Evolutionary conservation across 2,888 invertebrate species (phyloP).

Genomic region (Clostera curtula): DNA sequence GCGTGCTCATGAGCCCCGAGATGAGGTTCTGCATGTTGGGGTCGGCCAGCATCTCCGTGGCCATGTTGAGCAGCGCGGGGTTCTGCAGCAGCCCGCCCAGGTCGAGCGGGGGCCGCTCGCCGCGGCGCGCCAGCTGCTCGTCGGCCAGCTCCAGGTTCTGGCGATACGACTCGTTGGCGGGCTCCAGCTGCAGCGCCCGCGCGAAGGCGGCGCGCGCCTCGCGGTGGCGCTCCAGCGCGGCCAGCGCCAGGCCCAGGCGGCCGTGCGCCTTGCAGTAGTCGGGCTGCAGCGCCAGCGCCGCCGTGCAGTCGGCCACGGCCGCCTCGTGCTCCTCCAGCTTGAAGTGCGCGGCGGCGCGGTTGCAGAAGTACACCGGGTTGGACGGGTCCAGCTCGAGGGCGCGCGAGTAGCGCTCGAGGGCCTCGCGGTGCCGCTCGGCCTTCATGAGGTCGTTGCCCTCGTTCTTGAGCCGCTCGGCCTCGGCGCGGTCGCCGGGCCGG

Average conservation of each 20-base stretch:
- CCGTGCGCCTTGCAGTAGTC: conserved; percentile 97
- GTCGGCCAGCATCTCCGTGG: conserved; percentile 88
- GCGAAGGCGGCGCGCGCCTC: conserved; percentile 91
- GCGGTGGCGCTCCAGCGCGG: conserved; percentile 86
- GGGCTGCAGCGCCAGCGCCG: conserved; percentile 91
- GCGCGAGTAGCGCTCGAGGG: conserved; percentile 88
- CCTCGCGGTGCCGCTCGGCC: conserved; percentile 84
- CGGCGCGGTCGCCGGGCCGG: conserved; percentile 56
- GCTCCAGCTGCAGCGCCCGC: conserved; percentile 92
- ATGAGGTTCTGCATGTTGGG: conserved; percentile 87
- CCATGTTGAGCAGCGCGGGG: conserved; percentile 89
- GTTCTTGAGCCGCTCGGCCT: conserved; percentile 90
- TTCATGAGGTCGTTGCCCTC: conserved; percentile 94
- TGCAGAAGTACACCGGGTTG: conserved; percentile 97
- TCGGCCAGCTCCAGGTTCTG: conserved; percentile 90
- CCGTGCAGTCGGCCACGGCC: conserved; percentile 93
- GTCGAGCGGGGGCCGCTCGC: conserved; percentile 76
- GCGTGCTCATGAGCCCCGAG: conserved; percentile 71
- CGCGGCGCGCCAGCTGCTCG: conserved; percentile 78
- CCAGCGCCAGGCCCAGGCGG: conserved; percentile 91
- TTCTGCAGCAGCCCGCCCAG: conserved; percentile 83
- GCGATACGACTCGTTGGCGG: conserved; percentile 91
- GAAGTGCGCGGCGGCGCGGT: conserved; percentile 96
- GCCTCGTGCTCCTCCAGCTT: conserved; percentile 88
- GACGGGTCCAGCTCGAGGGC: conserved; percentile 91